Evolutionary conservation across 2,888 invertebrate genomes (phyloP).

Genomic region (Schrankia costaestrigalis): DNA sequence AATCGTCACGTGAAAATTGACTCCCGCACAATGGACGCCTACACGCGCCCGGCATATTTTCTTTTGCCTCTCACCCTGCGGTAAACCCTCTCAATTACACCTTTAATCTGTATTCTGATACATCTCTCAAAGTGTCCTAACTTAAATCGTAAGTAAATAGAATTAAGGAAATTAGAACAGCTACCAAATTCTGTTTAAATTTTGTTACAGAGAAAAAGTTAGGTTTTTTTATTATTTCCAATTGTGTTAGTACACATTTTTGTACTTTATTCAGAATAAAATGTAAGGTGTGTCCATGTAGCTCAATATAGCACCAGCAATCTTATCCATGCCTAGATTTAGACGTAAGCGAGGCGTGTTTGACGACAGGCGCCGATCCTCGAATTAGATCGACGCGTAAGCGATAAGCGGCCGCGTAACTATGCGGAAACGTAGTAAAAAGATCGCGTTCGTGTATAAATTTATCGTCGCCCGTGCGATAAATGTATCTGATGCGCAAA

Average conservation of each 20-base stretch:
- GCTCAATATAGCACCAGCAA: constrained; percentile 42
- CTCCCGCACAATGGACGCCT: constrained; percentile 34
- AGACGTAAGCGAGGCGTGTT: constrained; percentile 56
- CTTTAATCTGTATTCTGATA: constrained; percentile 19
- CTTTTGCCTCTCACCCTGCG: constrained; percentile 16
- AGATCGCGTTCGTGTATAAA: constrained; percentile 69
- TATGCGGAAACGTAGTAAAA: constrained; percentile 76
- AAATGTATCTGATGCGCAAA: constrained; percentile 60
- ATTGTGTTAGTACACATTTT: no score
- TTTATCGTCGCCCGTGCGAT: constrained; percentile 66
- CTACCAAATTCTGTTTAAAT: no score
- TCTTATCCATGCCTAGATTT: constrained; percentile 55
- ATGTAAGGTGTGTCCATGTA: constrained; percentile 37
- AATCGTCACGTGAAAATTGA: constrained; percentile 65
- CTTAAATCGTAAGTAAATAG: background rate
- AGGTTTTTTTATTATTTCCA: no score
- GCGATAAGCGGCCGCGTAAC: constrained; percentile 63
- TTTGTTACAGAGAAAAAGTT: no score
- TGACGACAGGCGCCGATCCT: constrained; percentile 66
- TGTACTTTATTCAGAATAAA: no score
- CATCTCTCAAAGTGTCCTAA: constrained; percentile 3
- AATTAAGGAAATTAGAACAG: constrained; percentile 7
- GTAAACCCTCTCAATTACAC: constrained; percentile 16
- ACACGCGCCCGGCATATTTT: constrained; percentile 11
- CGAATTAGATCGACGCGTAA: constrained; percentile 67